Percentiles rank a stretch among this genome's conserved stretches.
phyloP scores from a whole-genome alignment of 2,888 invertebrate genomes.

The Melieria crassipennis region DNA sequence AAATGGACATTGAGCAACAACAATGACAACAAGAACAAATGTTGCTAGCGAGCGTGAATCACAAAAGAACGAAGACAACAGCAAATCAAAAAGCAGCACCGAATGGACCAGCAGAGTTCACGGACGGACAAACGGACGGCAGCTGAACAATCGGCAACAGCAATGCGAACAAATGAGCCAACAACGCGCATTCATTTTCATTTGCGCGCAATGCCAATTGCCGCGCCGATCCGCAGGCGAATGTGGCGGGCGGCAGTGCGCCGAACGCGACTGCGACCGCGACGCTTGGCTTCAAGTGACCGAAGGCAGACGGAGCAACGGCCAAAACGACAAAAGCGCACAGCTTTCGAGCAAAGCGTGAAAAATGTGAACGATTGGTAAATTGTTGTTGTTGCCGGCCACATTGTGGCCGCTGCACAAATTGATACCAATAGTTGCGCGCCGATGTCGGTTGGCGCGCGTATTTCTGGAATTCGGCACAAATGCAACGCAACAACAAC shows the following conservation, averaged over 20 bases:
- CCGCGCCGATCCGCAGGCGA: background rate
- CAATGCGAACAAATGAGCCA: constrained; percentile 7
- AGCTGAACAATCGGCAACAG: background rate
- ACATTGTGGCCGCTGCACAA: constrained; percentile 11
- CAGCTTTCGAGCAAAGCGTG: constrained; percentile 44
- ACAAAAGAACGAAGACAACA: background rate
- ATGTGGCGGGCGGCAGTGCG: constrained; percentile 1
- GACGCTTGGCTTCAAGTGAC: constrained; percentile 32
- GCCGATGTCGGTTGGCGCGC: constrained; percentile 22
- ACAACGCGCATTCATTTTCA: constrained; percentile 3
- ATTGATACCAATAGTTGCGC: constrained; percentile 27
- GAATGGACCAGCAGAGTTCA: background rate
- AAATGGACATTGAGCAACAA: background rate
- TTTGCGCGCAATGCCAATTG: constrained; percentile 7
- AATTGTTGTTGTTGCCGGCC: constrained; percentile 45
- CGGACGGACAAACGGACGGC: background rate
- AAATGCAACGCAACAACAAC: constrained; percentile 43
- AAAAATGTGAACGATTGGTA: constrained; percentile 59
- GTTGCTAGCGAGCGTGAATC: constrained; percentile 2
- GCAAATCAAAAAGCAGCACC: background rate
- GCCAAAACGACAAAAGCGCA: constrained; percentile 13
- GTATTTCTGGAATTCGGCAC: constrained; percentile 43
- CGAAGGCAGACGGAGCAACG: constrained; percentile 26
- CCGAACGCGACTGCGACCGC: constrained; percentile 7
- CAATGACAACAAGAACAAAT: constrained; percentile 1